Percentiles rank a stretch among this genome's conserved stretches.
Evolutionary conservation across 2,888 invertebrate genomes (phyloP).

Genomic region (Melinopterus prodromus): DNA sequence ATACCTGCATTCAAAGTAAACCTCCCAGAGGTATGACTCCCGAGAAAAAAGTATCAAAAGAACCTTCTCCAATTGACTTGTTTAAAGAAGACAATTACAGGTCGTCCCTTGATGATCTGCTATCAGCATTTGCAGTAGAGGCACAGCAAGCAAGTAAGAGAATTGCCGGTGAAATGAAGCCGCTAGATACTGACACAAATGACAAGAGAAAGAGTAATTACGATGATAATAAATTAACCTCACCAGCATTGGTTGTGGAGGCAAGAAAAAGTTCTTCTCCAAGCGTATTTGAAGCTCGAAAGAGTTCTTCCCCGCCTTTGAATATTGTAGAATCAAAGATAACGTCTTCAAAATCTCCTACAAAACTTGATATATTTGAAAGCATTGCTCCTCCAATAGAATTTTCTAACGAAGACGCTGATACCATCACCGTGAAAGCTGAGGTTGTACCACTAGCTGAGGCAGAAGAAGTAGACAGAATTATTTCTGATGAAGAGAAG

Average conservation of each 20-base stretch:
- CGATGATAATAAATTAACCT: slow-evolving; percentile 20
- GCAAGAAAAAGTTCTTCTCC: not conserved
- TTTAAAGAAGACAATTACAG: slow-evolving; percentile 48
- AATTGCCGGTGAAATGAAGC: slow-evolving; percentile 63
- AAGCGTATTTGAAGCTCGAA: not conserved
- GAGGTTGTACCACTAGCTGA: slow-evolving; percentile 15
- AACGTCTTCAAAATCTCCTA: not conserved
- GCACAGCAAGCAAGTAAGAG: slow-evolving; percentile 77
- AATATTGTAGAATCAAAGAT: not conserved
- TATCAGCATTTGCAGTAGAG: slow-evolving; percentile 78
- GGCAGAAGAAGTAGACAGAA: slow-evolving; percentile 51
- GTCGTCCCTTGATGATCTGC: slow-evolving; percentile 71
- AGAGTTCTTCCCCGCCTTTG: not conserved
- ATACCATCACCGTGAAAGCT: not conserved
- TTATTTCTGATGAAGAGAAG: slow-evolving; percentile 46
- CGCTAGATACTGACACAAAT: slow-evolving; percentile 26
- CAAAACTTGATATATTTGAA: not conserved
- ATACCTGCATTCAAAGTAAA: slow-evolving; percentile 49
- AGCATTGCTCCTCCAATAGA: not conserved
- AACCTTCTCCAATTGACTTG: slow-evolving; percentile 30
- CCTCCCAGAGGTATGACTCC: slow-evolving; percentile 52
- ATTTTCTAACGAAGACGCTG: not conserved
- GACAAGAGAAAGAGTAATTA: slow-evolving; percentile 21
- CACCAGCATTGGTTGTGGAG: slow-evolving; percentile 6
- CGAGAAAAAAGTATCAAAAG: slow-evolving; percentile 44